phyloP scores from a whole-genome alignment of 2,797 vertebrate genomes.

The Acanthurus lineatus region DNA sequence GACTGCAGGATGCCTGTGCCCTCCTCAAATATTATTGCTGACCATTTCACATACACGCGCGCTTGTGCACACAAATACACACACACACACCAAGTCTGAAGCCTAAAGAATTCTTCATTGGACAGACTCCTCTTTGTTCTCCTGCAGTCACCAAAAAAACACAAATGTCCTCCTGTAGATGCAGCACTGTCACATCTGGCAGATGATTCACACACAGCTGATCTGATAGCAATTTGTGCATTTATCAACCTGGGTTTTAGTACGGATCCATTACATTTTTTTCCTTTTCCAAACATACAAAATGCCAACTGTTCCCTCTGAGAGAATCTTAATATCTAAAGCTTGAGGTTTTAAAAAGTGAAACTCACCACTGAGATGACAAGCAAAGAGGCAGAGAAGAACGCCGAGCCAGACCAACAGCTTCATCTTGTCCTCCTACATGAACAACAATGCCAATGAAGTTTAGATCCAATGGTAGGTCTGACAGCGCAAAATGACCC shows the following conservation, averaged over 20 bases:
- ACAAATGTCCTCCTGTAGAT: conserved; percentile 28
- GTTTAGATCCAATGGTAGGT: neutral
- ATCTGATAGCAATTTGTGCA: neutral
- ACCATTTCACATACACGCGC: conserved; percentile 33
- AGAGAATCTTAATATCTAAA: neutral
- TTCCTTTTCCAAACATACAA: neutral
- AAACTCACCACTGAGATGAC: conserved; percentile 76
- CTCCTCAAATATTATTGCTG: conserved; percentile 77
- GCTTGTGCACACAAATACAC: conserved; percentile 29
- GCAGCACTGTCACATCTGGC: conserved; percentile 26
- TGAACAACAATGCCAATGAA: neutral
- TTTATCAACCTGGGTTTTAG: neutral
- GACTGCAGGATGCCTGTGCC: conserved; percentile 67
- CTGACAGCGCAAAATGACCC: neutral
- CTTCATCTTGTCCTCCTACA: conserved; percentile 78
- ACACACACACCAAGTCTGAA: conserved; percentile 35
- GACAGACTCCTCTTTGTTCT: conserved; percentile 70
- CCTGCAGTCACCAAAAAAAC: conserved; percentile 27
- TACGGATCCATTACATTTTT: neutral
- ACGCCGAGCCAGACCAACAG: conserved; percentile 63
- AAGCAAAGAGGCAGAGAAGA: conserved; percentile 73
- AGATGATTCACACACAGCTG: conserved; percentile 7
- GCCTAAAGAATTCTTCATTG: conserved; percentile 30
- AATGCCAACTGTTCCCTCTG: neutral
- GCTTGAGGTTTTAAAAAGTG: neutral